Percentiles rank a stretch among this genome's conserved stretches.
These are phyloP conservation scores for Formicarius rufipectus DNA, from an alignment of 2,113 vertebrate species.

Conservation along the genomic window DNA sequence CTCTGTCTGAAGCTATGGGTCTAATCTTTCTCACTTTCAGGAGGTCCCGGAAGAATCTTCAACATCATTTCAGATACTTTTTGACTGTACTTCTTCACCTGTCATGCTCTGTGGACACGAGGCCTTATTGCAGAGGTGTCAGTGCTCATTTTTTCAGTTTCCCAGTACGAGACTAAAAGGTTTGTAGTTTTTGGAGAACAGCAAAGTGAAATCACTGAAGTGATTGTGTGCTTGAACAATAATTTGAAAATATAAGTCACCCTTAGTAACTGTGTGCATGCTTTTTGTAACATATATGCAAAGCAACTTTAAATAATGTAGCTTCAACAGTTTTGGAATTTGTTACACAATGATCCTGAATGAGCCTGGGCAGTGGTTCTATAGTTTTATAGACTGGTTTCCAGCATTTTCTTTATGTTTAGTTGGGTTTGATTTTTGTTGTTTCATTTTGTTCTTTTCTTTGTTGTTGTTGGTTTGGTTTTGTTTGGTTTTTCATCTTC, in stretches of 20 bases:
- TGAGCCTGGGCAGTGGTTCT: background rate
- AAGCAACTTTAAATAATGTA: background rate
- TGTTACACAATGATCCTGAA: background rate
- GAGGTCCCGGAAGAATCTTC: background rate
- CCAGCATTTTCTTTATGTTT: background rate
- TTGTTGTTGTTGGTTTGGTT: background rate
- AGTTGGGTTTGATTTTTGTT: background rate
- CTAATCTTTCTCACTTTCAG: background rate
- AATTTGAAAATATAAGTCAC: background rate
- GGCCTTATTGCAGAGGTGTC: background rate
- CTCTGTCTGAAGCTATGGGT: background rate
- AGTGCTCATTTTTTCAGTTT: background rate
- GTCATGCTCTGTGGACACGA: accelerated
- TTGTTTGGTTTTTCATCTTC: background rate
- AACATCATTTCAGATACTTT: background rate
- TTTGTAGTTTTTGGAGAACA: background rate
- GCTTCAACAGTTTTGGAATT: background rate
- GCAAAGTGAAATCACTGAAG: background rate
- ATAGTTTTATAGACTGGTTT: background rate
- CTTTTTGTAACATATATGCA: background rate
- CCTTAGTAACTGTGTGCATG: background rate
- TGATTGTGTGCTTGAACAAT: background rate
- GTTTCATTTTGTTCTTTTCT: background rate
- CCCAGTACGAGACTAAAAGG: background rate
- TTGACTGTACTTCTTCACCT: background rate